Evolutionary conservation across 2,888 invertebrate genomes (phyloP).

Genomic region (Pharmacophagus antenor): DNA sequence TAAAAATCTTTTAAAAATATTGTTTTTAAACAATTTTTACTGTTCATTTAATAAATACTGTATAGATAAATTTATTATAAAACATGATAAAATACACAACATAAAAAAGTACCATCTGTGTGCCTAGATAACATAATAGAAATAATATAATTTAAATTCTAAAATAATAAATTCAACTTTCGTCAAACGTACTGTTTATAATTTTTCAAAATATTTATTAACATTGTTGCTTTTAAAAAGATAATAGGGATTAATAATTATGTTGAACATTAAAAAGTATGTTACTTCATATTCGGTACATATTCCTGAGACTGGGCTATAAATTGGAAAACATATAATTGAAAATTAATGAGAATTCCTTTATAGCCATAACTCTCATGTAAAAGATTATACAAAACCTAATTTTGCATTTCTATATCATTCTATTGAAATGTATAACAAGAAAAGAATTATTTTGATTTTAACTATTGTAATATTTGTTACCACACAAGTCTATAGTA

Average conservation of each 20-base stretch:
- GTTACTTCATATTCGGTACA: not conserved
- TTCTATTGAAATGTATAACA: not conserved
- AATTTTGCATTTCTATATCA: not conserved
- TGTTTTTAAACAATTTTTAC: too few relatives aligned
- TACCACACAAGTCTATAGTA: not conserved
- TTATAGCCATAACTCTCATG: conserved; percentile 1
- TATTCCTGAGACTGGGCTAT: not conserved
- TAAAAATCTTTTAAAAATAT: too few relatives aligned
- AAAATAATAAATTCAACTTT: too few relatives aligned
- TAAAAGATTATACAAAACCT: not conserved
- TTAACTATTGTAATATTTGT: conserved; percentile 4
- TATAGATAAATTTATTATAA: too few relatives aligned
- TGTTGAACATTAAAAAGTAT: not conserved
- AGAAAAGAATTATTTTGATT: not conserved
- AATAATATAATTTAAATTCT: too few relatives aligned
- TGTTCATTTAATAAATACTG: too few relatives aligned
- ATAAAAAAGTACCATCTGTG: too few relatives aligned
- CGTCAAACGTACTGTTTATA: too few relatives aligned
- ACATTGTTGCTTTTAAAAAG: not conserved
- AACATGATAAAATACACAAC: too few relatives aligned
- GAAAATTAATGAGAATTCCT: conserved; percentile 17
- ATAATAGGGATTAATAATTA: not conserved
- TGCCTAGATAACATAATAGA: too few relatives aligned
- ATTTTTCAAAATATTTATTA: not conserved
- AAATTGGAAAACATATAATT: conserved; percentile 2